Evolutionary conservation across 1,140 invertebrate species (phyloP).

Genomic region (Alviniconcha marisindica): DNA sequence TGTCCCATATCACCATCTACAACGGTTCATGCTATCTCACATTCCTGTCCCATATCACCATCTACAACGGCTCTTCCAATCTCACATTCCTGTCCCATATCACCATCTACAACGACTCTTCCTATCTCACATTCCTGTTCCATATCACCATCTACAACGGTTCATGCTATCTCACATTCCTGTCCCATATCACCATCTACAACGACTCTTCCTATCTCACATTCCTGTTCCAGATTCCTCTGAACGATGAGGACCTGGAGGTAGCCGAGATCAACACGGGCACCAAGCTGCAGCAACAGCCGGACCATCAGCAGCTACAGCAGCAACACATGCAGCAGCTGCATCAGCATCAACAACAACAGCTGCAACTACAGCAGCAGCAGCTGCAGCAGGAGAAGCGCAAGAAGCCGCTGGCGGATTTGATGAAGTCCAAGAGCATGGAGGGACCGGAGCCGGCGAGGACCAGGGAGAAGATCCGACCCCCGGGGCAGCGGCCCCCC

Average conservation of each 20-base stretch:
- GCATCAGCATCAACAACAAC: neutral
- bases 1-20: too few relatives aligned
- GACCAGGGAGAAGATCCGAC: neutral
- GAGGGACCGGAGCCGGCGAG: conserved; percentile 38
- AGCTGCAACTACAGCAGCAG: neutral
- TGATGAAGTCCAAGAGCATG: conserved; percentile 51
- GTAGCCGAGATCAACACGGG: conserved; percentile 64
- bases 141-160: too few relatives aligned
- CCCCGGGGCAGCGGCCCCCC: conserved; percentile 13
- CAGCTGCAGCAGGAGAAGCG: neutral
- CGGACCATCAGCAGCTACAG: neutral
- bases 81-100: too few relatives aligned
- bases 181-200: too few relatives aligned
- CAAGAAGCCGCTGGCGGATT: conserved; percentile 40
- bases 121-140: too few relatives aligned
- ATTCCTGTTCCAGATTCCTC: neutral
- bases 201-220: too few relatives aligned
- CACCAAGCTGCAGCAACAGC: conserved; percentile 20
- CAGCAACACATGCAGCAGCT: neutral
- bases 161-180: too few relatives aligned
- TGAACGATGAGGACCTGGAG: conserved; percentile 71
- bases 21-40: too few relatives aligned
- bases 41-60: too few relatives aligned
- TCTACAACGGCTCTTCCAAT: too few relatives aligned
- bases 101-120: too few relatives aligned